phyloP scores from a whole-genome alignment of 2,113 vertebrate species.

The Osmerus eperlanus region DNA sequence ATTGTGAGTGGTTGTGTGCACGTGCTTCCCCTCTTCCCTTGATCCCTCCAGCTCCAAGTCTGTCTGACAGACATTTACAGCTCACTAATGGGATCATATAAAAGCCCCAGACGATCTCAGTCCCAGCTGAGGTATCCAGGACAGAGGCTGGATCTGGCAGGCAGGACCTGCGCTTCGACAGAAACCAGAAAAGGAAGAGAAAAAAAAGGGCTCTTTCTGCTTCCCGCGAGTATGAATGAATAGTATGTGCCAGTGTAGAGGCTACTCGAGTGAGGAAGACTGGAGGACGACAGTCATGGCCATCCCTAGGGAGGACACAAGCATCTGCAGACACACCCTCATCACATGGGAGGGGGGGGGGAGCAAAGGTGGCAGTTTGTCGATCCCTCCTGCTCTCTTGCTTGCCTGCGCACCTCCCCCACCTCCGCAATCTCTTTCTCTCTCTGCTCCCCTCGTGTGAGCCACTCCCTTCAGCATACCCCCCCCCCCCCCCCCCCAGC shows the following conservation, averaged over 20 bases:
- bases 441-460: constrained; percentile 5
- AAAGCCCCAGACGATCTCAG: not conserved
- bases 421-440: constrained; percentile 16
- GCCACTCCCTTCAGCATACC: too few species aligned
- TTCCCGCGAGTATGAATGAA: not conserved
- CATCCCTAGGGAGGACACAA: not conserved
- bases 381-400: constrained; percentile 31
- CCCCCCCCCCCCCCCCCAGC: too few species aligned
- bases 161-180: not conserved
- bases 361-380: constrained; percentile 45
- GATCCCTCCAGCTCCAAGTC: not conserved
- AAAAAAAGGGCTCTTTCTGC: not conserved
- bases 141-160: constrained; percentile 1
- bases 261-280: not conserved
- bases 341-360: constrained; percentile 31
- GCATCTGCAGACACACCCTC: constrained; percentile 45
- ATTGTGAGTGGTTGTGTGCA: constrained; percentile 1
- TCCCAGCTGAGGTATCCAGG: constrained; percentile 13
- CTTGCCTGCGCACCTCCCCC: constrained; percentile 19
- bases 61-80: not conserved
- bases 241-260: not conserved
- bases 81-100: constrained; percentile 21
- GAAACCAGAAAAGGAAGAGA: not conserved
- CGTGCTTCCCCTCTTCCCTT: not conserved
- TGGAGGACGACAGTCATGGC: not conserved